Evolutionary conservation across 1,140 invertebrate genomes (phyloP), one percentile per base, ranked within the genome.

Genomic region (Cryptotermes secundus): DNA sequence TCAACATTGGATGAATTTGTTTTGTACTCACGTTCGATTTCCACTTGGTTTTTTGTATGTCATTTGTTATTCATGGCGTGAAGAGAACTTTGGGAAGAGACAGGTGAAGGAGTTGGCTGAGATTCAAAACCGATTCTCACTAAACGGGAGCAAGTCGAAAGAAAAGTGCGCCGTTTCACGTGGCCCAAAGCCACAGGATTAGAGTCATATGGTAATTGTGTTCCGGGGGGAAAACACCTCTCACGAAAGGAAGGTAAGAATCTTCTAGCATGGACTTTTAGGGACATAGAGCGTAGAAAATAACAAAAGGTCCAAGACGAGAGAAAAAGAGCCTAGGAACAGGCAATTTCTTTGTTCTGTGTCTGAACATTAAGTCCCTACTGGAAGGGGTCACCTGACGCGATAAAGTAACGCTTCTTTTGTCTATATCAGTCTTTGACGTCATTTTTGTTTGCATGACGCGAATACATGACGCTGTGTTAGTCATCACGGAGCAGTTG

Each of bases 41-140:
- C 59, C 59, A 72, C 59, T 72, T 72, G 59, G 59, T 72, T 72
- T 72, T 72, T 72, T 72, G 24, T 72, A 31, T 31, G 59, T 72
- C 59, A 72, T 72, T 72, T 72, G 59, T 72, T 72, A 72, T 72
- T 72, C 59, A 72, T 72, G 59, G 59, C 59, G 59, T 72, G n/a
- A 72, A 72, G 59, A 72, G 59, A 72, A 31, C 26, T 31, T 26
- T 26, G 59, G 59, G 59, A 72, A 31, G 59, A 16, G 59, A 6
- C 0, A 26, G n/a, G 59, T 49, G 16, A 31, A 9, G n/a, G 4
- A 72, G 59, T 72, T 72, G 59, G 59, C 59, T 31, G 59, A 72
- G 59, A 72, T 72, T 72, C 59, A 72, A 72, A 72, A 72, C 59
- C 59, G 59, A 72, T 72, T 31, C 59, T 16, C 14, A 31, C 59